Evolutionary conservation across 1,140 invertebrate genomes (phyloP), one percentile per base, ranked within the genome.

Genomic region (Megathymus violae): DNA sequence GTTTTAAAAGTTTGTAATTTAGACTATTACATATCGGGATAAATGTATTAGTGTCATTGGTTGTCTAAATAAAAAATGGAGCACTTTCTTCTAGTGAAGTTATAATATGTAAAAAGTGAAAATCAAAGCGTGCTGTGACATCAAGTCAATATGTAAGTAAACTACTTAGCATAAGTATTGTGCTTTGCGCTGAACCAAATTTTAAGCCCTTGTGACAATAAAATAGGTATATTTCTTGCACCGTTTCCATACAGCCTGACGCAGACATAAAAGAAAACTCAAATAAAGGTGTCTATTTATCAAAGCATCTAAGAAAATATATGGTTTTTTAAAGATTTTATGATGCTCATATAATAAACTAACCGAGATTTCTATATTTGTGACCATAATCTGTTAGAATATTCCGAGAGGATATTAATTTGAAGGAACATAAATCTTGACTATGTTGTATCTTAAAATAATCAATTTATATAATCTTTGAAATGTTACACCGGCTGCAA

Each of bases 121-220:
- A 68, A 80, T 82, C 73, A 81, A 88, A 75, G 71, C 69, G 86
- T 83, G 84, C 84, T 89, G 83, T 87, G 83, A 87, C 82, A 80
- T 76, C 64, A 79, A 89, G 85, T 88, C 85, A 88, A 76, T 88
- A 88, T 83, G 62, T 88, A 80, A 80, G 75, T 85, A 67, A 71
- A 74, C 63, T 36, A 63, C 62, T 62, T 69, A 86, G 73, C 64
- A 72, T 87, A 85, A 63, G 74, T 68, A 51, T 72, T 76, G 76
- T 76, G 76, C 78, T 85, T 86, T 75, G 68, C 74, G 64, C 73
- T 64, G 69, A 76, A 83, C 72, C 81, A 84, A 85, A 74, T 69
- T 76, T 69, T 71, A 40, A 68, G 73, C 66, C 67, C 48, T 65
- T 61, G 64, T 79, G 85, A 87, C 82, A 85, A 87, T 87, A 87